A percentile compares a stretch with the other conserved stretches of the same genome.
Conservation (phyloP, 2,113 vertebrate genomes). For the Oncorhynchus tshawytscha region DNA sequence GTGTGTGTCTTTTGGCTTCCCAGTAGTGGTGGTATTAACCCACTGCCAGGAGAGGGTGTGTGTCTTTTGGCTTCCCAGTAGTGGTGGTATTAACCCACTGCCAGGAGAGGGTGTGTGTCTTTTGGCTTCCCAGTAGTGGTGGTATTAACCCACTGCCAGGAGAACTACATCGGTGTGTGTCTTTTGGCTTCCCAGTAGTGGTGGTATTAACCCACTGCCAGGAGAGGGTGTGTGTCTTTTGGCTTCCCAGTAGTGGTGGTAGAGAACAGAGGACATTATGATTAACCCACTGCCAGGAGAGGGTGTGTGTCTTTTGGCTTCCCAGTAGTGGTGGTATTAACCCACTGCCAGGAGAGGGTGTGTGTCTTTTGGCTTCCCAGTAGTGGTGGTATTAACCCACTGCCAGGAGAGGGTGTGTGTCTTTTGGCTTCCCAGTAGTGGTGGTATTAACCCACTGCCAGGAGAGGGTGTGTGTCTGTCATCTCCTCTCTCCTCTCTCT, state of each 20-base stretch:
- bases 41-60: constrained; percentile 23
- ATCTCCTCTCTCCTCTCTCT: constrained; percentile 20
- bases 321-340: background rate
- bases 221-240: constrained; percentile 37
- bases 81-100: background rate
- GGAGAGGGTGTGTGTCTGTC: constrained; percentile 4
- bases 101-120: constrained; percentile 32
- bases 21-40: background rate
- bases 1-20: constrained; percentile 45
- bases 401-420: constrained; percentile 35
- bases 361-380: constrained; percentile 45
- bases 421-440: constrained; percentile 36
- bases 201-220: constrained; percentile 4
- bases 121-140: constrained; percentile 35
- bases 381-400: background rate
- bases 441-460: constrained; percentile 4
- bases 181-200: constrained; percentile 36
- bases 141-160: constrained; percentile 10
- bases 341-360: constrained; percentile 17
- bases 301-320: constrained; percentile 45
- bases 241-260: constrained; percentile 26
- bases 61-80: constrained; percentile 43
- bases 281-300: constrained; percentile 16
- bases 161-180: constrained; percentile 36
- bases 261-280: too few relatives aligned